phyloP scores from a whole-genome alignment of 2,797 vertebrate species.

The Iguana delicatissima region DNA sequence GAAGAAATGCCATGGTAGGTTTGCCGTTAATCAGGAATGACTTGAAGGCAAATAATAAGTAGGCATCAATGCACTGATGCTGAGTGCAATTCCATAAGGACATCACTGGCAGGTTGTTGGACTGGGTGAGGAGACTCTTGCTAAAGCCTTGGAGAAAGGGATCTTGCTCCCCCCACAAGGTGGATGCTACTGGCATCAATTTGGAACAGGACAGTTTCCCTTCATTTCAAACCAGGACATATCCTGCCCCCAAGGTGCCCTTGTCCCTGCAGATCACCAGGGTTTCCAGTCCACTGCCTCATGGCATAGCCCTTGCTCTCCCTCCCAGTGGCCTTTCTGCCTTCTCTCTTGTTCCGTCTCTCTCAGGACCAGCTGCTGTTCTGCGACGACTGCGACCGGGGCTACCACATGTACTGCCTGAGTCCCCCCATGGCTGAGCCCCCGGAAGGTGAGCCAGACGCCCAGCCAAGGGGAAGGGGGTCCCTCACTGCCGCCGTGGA shows the following conservation, averaged over 20 bases:
- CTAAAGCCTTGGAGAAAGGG: too few species aligned
- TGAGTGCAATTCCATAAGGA: too few species aligned
- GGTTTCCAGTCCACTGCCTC: background rate
- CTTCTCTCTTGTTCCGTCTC: background rate
- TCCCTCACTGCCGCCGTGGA: too few species aligned
- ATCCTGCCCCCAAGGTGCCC: too few species aligned
- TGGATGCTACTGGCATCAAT: background rate
- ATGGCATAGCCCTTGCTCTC: background rate
- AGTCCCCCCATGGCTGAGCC: conserved; percentile 93
- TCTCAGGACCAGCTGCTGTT: conserved; percentile 93
- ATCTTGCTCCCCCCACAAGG: background rate
- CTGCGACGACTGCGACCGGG: conserved; percentile 93
- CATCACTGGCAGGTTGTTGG: too few species aligned
- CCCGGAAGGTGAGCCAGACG: conserved; percentile 86
- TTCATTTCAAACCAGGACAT: too few species aligned
- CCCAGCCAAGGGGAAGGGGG: background rate
- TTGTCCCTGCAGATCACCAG: background rate
- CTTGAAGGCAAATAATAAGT: too few species aligned
- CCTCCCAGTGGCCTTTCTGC: background rate
- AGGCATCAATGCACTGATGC: too few species aligned
- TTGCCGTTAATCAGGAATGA: too few species aligned
- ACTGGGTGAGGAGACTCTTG: too few species aligned
- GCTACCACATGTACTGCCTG: conserved; percentile 96
- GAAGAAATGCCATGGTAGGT: too few species aligned
- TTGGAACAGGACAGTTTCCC: too few species aligned